phyloP scores from a whole-genome alignment of 2,113 vertebrate genomes.

The Orientallactaga bullata region DNA sequence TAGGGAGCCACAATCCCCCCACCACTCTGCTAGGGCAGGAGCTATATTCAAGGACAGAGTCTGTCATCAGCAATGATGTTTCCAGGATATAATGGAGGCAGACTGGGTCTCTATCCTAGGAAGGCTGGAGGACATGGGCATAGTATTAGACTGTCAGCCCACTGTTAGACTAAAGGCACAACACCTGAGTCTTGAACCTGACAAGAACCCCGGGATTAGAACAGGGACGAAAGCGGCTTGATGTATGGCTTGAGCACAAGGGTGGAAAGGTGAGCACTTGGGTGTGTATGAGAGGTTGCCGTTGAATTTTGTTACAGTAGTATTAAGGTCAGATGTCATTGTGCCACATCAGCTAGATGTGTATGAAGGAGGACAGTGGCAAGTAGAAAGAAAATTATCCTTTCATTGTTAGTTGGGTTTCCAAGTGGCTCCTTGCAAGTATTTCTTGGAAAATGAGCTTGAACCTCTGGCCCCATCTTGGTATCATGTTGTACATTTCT shows the following conservation, averaged over 20 bases:
- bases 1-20: neutral
- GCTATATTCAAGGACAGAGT: slow-evolving; percentile 31
- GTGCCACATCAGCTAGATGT: neutral
- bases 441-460: neutral
- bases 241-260: neutral
- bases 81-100: neutral
- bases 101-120: neutral
- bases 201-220: neutral
- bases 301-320: neutral
- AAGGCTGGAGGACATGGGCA: neutral
- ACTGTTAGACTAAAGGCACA: neutral
- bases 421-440: neutral
- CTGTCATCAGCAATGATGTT: slow-evolving; percentile 36
- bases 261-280: neutral
- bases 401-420: neutral
- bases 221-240: neutral
- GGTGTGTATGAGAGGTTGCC: neutral
- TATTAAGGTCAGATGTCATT: neutral
- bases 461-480: neutral
- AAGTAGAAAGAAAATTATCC: neutral
- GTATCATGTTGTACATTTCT: neutral
- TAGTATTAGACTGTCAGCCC: neutral
- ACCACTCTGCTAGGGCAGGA: neutral
- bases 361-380: neutral
- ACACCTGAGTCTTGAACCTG: neutral